Evolutionary conservation across 2,113 vertebrate species (phyloP).

Genomic region (Petaurus breviceps): DNA sequence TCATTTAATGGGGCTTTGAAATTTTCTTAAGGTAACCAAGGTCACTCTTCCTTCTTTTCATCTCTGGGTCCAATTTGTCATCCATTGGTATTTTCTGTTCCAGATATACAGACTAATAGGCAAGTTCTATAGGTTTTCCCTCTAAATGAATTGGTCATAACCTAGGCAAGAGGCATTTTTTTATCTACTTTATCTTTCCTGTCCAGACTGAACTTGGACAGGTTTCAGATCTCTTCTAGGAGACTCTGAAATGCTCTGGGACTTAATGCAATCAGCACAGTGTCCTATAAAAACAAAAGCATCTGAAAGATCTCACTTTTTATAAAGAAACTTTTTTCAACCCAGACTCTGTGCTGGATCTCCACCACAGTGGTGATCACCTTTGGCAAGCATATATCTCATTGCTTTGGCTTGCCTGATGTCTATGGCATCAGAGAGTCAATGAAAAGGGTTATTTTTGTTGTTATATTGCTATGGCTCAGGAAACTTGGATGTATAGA

Average conservation of each 20-base stretch:
- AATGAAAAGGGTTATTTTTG: too few relatives aligned
- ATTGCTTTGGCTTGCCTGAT: background rate
- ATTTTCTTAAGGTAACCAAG: background rate
- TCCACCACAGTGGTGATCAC: background rate
- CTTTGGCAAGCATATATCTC: background rate
- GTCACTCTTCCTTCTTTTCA: background rate
- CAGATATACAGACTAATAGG: background rate
- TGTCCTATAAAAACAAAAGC: background rate
- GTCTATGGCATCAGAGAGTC: background rate
- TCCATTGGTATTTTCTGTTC: background rate
- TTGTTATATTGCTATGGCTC: background rate
- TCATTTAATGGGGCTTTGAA: background rate
- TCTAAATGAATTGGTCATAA: background rate
- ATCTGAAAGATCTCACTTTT: background rate
- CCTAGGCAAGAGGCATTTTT: background rate
- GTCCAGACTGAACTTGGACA: background rate
- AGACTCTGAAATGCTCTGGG: background rate
- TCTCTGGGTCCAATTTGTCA: background rate
- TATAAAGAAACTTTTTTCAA: background rate
- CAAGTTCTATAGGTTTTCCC: background rate
- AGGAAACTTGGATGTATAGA: background rate
- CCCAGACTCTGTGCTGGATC: background rate
- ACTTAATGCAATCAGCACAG: background rate
- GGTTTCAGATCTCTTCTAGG: background rate
- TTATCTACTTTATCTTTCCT: background rate